These are phyloP conservation scores for Latrodectus hesperus DNA, from an alignment of 2,888 invertebrate species.

Conservation along the genomic window DNA sequence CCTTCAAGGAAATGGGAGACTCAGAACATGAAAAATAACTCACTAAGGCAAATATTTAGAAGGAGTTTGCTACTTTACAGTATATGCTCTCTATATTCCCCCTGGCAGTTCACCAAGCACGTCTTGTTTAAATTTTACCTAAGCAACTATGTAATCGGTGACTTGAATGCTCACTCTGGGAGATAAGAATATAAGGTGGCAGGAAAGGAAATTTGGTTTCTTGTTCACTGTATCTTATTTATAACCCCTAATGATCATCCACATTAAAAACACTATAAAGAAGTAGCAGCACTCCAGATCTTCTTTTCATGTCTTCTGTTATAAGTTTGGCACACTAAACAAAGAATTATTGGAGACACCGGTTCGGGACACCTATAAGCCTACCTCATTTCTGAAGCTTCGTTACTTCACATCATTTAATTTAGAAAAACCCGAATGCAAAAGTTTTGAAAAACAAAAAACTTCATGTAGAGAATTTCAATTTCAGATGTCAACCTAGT, in stretches of 20 bases:
- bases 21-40: background rate
- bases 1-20: slow-evolving; percentile 13
- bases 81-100: slow-evolving; percentile 11
- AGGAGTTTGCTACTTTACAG: background rate
- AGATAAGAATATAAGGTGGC: background rate
- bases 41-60: background rate
- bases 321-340: background rate
- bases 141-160: background rate
- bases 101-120: background rate
- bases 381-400: background rate
- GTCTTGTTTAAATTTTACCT: background rate
- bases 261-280: background rate
- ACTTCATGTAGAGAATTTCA: background rate
- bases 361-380: slow-evolving; percentile 3
- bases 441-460: background rate
- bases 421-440: background rate
- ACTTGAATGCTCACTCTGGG: background rate
- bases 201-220: background rate
- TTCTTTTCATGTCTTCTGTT: slow-evolving; percentile 10
- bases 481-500: background rate
- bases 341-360: background rate
- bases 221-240: background rate
- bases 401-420: background rate
- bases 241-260: background rate
- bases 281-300: background rate